Base-by-base conservation (phyloP, 2,888 invertebrate species). In the Phaedon cochleariae region DNA sequence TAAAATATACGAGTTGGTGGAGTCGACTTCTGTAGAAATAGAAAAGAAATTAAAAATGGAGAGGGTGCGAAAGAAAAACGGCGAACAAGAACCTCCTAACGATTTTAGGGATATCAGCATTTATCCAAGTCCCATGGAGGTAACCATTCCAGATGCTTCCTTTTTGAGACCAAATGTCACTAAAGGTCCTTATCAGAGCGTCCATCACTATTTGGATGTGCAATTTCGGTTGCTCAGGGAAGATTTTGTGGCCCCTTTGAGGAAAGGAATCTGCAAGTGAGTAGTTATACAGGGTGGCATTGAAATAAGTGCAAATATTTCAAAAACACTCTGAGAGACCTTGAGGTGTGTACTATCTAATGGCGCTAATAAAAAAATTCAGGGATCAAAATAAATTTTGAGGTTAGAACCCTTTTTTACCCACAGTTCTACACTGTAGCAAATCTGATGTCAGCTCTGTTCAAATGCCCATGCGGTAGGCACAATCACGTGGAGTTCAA, bases 141-240 rank as follows among this genome's bases (percentile, higher is more conserved):
- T 85, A 18, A 71, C 79, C 0, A 71, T 70, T 17, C 60, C 71
- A 1, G 69, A 74, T n/a, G 66, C 75, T 5, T 81, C 85, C 0
- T 88, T 86, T 76, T 73, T 89, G 18, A 82, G 87, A 15, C 86
- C 87, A 0, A 90, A 90, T 76, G 86, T 89, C 59, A 80, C 87
- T 0, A 81, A 86, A 48, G 92, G 91, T 15, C 84, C 86, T 0
- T 94, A 92, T 79, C 77, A 84, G 0, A 85, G 85, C 76, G 85
- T 90, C 0, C 86, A 90, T 51, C 89, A 93, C 75, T 96, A 96
- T 78, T 83, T 96, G 21, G 91, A 92, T 73, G 84, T 90, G n/a
- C 94, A 94, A 73, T 93, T 93, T 77, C 86, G 91, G 37, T 84
- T 95, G 34, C 79, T 95, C 54, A 84, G 93, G 31, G 94, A 95